Percentiles rank a stretch among this genome's conserved stretches.
Conservation (phyloP, 2,888 invertebrate genomes). For the Lutraria lutraria region DNA sequence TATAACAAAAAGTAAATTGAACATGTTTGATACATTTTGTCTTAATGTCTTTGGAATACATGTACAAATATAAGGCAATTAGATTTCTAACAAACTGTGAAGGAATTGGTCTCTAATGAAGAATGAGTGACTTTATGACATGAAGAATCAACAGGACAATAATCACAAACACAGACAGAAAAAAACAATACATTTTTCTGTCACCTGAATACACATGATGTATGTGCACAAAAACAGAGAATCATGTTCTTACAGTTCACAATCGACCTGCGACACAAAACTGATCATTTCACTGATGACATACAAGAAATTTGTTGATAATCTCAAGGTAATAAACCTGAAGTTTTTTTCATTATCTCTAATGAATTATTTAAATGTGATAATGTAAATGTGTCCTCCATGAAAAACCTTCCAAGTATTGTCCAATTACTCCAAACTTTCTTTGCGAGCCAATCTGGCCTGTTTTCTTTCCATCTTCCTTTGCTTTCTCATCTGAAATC, state of each 20-base stretch:
- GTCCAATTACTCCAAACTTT: background rate
- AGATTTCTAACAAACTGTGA: no score
- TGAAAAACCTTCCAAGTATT: background rate
- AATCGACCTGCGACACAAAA: background rate
- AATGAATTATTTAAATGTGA: background rate
- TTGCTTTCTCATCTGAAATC: background rate
- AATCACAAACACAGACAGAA: no score
- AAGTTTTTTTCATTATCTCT: background rate
- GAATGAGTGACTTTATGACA: no score
- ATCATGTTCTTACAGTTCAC: background rate
- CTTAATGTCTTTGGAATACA: no score
- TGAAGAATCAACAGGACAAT: no score
- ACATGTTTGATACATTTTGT: no score
- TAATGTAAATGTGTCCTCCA: background rate
- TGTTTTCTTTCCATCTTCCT: background rate
- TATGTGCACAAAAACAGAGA: background rate
- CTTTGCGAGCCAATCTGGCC: background rate
- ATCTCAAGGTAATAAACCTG: background rate
- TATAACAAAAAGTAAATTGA: no score
- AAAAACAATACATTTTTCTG: background rate
- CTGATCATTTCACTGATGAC: background rate
- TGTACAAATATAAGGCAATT: no score
- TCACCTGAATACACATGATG: background rate
- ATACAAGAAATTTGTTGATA: background rate
- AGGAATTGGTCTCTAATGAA: no score